Conservation (phyloP, 2,888 invertebrate species). For the Operophtera brumata region DNA sequence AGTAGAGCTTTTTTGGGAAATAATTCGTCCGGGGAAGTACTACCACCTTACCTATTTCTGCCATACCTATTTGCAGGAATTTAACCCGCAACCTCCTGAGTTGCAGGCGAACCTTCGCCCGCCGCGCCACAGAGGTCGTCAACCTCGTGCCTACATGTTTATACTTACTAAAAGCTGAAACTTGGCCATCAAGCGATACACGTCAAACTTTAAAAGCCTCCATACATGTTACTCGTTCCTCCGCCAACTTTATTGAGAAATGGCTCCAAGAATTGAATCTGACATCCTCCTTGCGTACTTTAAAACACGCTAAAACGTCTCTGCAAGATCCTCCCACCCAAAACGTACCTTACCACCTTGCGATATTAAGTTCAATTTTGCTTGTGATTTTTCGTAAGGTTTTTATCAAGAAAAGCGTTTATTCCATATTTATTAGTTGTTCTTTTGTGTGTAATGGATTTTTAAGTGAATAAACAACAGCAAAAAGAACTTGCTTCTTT, state of each 20-base stretch:
- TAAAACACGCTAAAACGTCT: constrained; percentile 66
- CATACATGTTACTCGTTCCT: constrained; percentile 57
- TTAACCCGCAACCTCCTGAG: too few relatives aligned
- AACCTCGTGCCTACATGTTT: background rate
- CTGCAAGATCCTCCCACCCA: constrained; percentile 24
- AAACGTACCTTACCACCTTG: constrained; percentile 24
- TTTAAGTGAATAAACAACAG: constrained; percentile 76
- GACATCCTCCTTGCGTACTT: constrained; percentile 66
- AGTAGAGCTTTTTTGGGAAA: too few relatives aligned
- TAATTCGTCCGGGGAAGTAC: too few relatives aligned
- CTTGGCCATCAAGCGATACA: constrained; percentile 42
- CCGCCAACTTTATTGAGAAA: constrained; percentile 73
- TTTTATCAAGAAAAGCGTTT: constrained; percentile 54
- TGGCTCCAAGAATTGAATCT: constrained; percentile 74
- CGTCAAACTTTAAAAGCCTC: constrained; percentile 75
- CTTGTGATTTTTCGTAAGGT: constrained; percentile 26
- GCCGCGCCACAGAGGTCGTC: too few relatives aligned
- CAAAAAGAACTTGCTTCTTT: constrained; percentile 42
- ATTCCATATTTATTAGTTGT: constrained; percentile 73
- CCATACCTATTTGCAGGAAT: too few relatives aligned
- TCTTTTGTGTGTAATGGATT: constrained; percentile 75
- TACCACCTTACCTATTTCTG: too few relatives aligned
- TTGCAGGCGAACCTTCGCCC: too few relatives aligned
- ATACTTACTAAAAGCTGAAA: constrained; percentile 23
- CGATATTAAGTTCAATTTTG: constrained; percentile 30